A percentile compares a stretch with the other conserved stretches of the same genome.
Evolutionary conservation across 2,113 vertebrate genomes (phyloP).

Genomic region (Setophaga kirtlandii): DNA sequence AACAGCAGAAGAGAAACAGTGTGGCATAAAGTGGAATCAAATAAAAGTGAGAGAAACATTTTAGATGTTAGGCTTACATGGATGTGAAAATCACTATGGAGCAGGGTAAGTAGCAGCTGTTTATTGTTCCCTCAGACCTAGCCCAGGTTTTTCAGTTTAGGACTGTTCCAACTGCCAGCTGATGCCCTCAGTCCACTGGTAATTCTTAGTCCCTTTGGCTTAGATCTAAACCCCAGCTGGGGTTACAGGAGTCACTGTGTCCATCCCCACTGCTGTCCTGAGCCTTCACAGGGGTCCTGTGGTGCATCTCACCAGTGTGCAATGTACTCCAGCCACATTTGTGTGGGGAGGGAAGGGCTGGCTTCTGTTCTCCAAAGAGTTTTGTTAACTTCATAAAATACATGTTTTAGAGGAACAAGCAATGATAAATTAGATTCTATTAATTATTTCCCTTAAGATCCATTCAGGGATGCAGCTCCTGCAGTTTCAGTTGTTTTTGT

Average conservation of each 20-base stretch:
- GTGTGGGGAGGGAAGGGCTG: background rate
- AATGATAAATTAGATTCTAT: background rate
- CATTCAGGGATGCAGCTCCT: background rate
- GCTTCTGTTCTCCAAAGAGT: background rate
- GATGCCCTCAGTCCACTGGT: background rate
- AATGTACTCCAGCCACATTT: background rate
- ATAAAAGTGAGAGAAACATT: background rate
- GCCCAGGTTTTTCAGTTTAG: background rate
- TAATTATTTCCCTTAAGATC: background rate
- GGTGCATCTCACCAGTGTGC: fast-evolving
- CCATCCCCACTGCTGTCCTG: background rate
- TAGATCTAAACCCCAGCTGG: background rate
- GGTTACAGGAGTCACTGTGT: background rate
- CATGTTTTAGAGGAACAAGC: background rate
- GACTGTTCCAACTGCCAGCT: background rate
- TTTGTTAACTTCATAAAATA: background rate
- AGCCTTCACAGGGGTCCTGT: background rate
- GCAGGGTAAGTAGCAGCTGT: background rate
- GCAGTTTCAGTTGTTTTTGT: background rate
- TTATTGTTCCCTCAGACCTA: background rate
- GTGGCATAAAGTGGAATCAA: background rate
- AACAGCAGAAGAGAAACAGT: background rate
- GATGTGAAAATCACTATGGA: background rate
- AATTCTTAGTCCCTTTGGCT: background rate
- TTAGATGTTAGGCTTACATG: background rate